phyloP scores from a whole-genome alignment of 1,140 invertebrate genomes.

The Heliconius congener region DNA sequence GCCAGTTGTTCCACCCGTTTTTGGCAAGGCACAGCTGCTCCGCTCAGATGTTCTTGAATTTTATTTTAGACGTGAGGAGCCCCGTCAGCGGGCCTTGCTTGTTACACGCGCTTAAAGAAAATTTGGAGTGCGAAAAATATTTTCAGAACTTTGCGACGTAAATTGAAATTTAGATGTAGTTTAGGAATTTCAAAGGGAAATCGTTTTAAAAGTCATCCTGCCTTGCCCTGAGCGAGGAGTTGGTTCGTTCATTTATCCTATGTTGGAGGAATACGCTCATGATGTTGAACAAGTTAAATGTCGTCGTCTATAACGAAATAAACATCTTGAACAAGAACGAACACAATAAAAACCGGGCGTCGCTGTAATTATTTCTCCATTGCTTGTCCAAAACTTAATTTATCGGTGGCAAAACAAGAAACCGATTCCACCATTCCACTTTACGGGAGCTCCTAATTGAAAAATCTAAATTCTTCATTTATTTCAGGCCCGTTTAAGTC shows the following conservation, averaged over 20 bases:
- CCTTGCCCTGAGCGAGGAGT: background rate
- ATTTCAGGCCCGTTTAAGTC: conserved; percentile 62
- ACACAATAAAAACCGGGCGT: conserved; percentile 24
- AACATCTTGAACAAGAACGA: conserved; percentile 21
- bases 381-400: conserved; percentile 55
- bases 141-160: conserved; percentile 18
- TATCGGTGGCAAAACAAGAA: conserved; percentile 54
- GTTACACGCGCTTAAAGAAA: conserved; percentile 34
- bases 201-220: background rate
- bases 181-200: conserved; percentile 2
- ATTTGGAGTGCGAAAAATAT: conserved; percentile 22
- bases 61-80: conserved; percentile 37
- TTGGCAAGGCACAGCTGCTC: conserved; percentile 33
- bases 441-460: conserved; percentile 54
- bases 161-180: conserved; percentile 23
- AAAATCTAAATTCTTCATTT: conserved; percentile 59
- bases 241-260: background rate
- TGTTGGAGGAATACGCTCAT: background rate
- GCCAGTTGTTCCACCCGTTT: conserved; percentile 21
- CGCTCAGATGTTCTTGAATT: conserved; percentile 36
- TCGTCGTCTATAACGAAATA: background rate
- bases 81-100: conserved; percentile 29
- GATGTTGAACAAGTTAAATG: background rate
- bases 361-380: conserved; percentile 55
- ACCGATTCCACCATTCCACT: conserved; percentile 44